These are phyloP conservation scores for Poecile montanus DNA, from an alignment of 2,797 vertebrate genomes.

Conservation along the genomic window DNA sequence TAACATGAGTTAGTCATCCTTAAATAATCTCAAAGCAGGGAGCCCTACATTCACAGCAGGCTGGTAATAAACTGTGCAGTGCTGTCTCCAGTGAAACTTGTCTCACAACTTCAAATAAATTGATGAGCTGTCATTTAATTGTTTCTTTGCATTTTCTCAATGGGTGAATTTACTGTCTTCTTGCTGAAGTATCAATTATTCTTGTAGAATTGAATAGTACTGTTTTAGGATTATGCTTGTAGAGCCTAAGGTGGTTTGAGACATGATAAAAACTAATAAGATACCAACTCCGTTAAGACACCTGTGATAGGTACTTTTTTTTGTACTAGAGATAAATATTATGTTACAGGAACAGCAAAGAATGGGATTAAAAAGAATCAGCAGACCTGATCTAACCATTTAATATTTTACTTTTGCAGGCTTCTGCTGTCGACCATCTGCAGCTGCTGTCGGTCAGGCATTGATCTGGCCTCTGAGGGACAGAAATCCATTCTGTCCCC, in stretches of 20 bases:
- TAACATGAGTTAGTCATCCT: constrained; percentile 30
- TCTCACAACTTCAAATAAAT: not conserved
- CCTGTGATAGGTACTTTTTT: not conserved
- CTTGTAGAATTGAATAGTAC: not conserved
- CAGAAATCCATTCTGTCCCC: constrained; percentile 11
- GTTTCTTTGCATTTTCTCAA: constrained; percentile 38
- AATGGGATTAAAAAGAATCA: not conserved
- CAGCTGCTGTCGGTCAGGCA: constrained; percentile 5
- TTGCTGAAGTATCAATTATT: not conserved
- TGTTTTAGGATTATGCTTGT: not conserved
- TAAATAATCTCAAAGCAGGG: constrained; percentile 42
- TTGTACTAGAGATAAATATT: not conserved
- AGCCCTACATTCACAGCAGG: constrained; percentile 7
- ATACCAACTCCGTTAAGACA: not conserved
- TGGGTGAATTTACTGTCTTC: not conserved
- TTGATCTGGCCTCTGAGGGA: constrained; percentile 30
- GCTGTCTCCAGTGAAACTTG: not conserved
- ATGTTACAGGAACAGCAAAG: not conserved
- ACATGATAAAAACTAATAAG: not conserved
- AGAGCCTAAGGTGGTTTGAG: not conserved
- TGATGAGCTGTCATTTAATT: constrained; percentile 21
- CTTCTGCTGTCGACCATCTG: constrained; percentile 36
- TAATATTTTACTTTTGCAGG: not conserved
- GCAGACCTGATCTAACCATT: not conserved
- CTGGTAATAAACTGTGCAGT: constrained; percentile 12